Percentiles rank a stretch among this genome's conserved stretches.
These are phyloP conservation scores for Pseudopipra pipra DNA, from an alignment of 2,113 vertebrate genomes.

Conservation along the genomic window DNA sequence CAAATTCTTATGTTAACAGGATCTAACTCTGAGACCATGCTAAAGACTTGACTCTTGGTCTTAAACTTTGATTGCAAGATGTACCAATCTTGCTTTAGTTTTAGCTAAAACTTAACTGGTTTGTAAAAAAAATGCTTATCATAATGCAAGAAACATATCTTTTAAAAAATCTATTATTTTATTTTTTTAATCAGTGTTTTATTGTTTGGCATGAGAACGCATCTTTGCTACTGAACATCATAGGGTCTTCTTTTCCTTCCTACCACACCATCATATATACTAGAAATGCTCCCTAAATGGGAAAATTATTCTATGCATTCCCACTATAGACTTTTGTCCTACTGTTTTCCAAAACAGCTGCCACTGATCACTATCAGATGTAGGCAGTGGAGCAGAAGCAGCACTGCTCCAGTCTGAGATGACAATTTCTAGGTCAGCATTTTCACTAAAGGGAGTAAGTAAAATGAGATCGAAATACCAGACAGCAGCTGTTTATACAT, in stretches of 20 bases:
- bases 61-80: neutral
- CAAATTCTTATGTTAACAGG: neutral
- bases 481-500: neutral
- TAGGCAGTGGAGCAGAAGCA: conserved; percentile 8
- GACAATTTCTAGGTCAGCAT: conserved; percentile 14
- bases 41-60: neutral
- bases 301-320: neutral
- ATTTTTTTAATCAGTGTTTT: neutral
- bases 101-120: neutral
- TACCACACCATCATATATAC: neutral
- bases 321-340: neutral
- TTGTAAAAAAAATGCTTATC: neutral
- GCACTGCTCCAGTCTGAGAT: neutral
- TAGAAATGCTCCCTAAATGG: neutral
- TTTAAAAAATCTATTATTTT: neutral
- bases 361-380: neutral
- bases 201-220: neutral
- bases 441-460: neutral
- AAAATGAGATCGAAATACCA: neutral
- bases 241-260: neutral
- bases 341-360: neutral
- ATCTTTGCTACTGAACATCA: neutral
- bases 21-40: neutral
- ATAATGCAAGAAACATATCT: accelerated
- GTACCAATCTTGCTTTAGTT: neutral